phyloP scores from a whole-genome alignment of 2,888 invertebrate species.

The Hetaerina titia region DNA sequence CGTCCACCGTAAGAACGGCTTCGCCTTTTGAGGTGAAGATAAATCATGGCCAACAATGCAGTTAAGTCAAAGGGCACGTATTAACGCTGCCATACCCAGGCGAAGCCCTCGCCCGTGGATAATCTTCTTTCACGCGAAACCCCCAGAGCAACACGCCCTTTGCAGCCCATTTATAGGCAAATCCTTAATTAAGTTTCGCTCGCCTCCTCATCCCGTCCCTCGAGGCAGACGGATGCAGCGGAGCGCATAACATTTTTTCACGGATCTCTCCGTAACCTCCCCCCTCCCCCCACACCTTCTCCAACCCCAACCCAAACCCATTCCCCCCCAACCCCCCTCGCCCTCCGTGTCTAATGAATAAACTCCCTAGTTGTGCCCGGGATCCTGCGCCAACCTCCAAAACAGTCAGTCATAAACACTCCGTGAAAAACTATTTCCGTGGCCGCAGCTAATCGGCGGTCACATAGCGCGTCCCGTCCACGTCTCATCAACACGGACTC shows the following conservation, averaged over 20 bases:
- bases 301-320: neutral
- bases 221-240: neutral
- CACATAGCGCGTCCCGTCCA: neutral
- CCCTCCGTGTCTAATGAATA: slow-evolving; percentile 14
- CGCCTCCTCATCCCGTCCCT: slow-evolving; percentile 1
- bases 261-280: neutral
- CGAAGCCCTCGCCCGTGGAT: neutral
- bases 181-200: slow-evolving; percentile 45
- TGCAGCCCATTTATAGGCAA: slow-evolving; percentile 22
- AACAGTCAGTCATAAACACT: neutral
- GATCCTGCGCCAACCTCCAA: neutral
- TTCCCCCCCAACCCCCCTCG: neutral
- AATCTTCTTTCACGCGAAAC: slow-evolving; percentile 3
- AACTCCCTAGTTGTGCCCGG: neutral
- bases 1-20: neutral
- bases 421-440: neutral
- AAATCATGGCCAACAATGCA: slow-evolving; percentile 24
- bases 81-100: neutral
- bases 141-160: neutral
- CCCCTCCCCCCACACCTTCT: no score
- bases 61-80: slow-evolving; percentile 11
- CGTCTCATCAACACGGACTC: neutral
- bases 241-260: neutral
- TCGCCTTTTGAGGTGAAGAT: neutral
- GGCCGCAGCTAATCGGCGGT: slow-evolving; percentile 1